Conservation (phyloP, 2,888 invertebrate species). For the Dorcus hopei region DNA sequence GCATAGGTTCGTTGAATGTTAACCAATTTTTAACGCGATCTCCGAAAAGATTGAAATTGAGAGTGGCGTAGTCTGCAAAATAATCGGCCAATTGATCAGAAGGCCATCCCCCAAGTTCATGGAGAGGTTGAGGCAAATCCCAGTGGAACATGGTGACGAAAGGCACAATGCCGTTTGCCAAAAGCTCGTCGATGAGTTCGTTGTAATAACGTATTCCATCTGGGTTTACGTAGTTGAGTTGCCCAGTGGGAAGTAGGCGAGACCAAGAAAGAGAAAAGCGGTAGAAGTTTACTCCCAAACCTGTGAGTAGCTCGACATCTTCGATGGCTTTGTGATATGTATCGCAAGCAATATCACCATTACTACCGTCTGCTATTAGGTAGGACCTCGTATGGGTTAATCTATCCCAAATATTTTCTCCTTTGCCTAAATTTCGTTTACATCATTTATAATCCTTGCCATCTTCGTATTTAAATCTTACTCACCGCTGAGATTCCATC, state of each 20-base stretch:
- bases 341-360: slow-evolving; percentile 22
- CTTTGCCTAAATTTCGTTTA: slow-evolving; percentile 38
- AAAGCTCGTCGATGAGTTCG: slow-evolving; percentile 56
- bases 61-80: slow-evolving; percentile 17
- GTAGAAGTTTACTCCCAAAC: slow-evolving; percentile 55
- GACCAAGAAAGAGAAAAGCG: slow-evolving; percentile 65
- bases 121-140: slow-evolving; percentile 58
- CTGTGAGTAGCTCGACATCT: slow-evolving; percentile 47
- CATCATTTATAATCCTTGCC: no score
- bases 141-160: slow-evolving; percentile 65
- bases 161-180: slow-evolving; percentile 53
- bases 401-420: slow-evolving; percentile 55
- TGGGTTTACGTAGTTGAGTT: slow-evolving; percentile 55
- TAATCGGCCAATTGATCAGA: slow-evolving; percentile 46
- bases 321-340: slow-evolving; percentile 18
- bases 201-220: slow-evolving; percentile 63
- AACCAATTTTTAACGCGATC: slow-evolving; percentile 30
- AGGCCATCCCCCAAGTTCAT: slow-evolving; percentile 20
- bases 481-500: slow-evolving; percentile 31
- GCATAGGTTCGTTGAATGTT: slow-evolving; percentile 24
- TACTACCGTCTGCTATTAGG: slow-evolving; percentile 49
- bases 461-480: not conserved
- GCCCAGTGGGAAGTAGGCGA: slow-evolving; percentile 59
- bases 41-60: not conserved
- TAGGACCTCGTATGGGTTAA: slow-evolving; percentile 50